Percentiles rank a stretch among this genome's conserved stretches.
These are phyloP conservation scores for Siniperca undulata DNA, from an alignment of 2,797 vertebrate genomes.

Conservation along the genomic window DNA sequence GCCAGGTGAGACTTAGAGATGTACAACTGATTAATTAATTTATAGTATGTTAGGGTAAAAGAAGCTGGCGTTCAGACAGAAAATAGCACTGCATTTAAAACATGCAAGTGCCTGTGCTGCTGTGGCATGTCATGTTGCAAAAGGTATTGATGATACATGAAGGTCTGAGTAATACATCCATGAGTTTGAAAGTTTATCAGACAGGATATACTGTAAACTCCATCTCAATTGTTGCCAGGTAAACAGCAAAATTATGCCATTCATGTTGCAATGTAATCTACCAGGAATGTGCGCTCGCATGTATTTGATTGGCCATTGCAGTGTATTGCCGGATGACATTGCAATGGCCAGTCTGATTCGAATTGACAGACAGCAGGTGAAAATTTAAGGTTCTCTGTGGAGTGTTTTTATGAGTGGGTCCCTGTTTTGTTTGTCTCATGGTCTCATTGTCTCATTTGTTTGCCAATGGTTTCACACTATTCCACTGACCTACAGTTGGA, in stretches of 20 bases:
- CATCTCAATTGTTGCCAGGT: not conserved
- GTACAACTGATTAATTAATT: not conserved
- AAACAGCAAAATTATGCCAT: not conserved
- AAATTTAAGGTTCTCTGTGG: no score
- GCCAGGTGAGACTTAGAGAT: conserved; percentile 77
- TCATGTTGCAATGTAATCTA: not conserved
- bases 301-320: no score
- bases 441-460: no score
- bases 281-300: no score
- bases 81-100: not conserved
- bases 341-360: no score
- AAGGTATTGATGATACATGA: not conserved
- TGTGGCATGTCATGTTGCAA: not conserved
- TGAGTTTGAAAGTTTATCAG: not conserved
- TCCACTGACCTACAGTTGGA: no score
- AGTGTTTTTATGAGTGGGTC: no score
- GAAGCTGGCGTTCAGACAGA: not conserved
- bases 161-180: not conserved
- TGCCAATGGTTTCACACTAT: no score
- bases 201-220: not conserved
- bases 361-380: no score
- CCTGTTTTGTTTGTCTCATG: no score
- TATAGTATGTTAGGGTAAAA: not conserved
- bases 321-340: no score
- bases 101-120: no score